Evolutionary conservation across 2,113 vertebrate species (phyloP), one percentile per base, ranked within the genome.

Genomic region (Taxidea taxus): DNA sequence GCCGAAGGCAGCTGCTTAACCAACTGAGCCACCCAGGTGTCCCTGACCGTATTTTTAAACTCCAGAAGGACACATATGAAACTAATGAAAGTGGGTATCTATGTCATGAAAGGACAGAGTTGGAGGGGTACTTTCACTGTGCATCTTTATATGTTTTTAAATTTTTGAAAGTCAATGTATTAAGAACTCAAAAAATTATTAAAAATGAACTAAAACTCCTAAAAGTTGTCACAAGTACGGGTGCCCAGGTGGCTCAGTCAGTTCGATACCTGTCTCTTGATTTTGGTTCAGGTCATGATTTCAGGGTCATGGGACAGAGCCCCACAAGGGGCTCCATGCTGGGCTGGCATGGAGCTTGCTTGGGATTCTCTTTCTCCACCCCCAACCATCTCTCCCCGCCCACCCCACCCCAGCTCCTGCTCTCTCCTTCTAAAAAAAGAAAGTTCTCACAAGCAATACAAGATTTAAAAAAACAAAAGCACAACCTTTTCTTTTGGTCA

Each of bases 121-220:
- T 75, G 8, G 2, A 47, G 13, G 51, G 47, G 8, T n/a, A 68
- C 9, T 78, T 82, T 23, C 70, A 78, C 2, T 9, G 14, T 44
- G 29, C 4, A 31, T 4, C 10, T 92, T 56, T 64, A 68, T 2
- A 34, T 62, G 56, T 87, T 90, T 93, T 86, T 8, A 82, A 89
- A n/a, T 77, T 90, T 94, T 44, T 66, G 42, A 82, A 62, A n/a
- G 7, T 72, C 70, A 74, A 23, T 37, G 25, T 90, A 83, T 37
- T 83, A 87, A 66, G 13, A 44, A 90, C 58, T 91, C 39, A 78
- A 82, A 94, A 83, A 90, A 82, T 37, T 68, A 37, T 60, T 94
- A 23, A 94, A 92, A 68, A 74, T 39, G 25, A 80, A 92, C 18
- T 66, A 87, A 88, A 51, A 60, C 18, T 14, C 20, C 44, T n/a